A percentile compares a stretch with the other conserved stretches of the same genome.
phyloP scores from a whole-genome alignment of 2,113 vertebrate genomes.

The Antechinus flavipes region DNA sequence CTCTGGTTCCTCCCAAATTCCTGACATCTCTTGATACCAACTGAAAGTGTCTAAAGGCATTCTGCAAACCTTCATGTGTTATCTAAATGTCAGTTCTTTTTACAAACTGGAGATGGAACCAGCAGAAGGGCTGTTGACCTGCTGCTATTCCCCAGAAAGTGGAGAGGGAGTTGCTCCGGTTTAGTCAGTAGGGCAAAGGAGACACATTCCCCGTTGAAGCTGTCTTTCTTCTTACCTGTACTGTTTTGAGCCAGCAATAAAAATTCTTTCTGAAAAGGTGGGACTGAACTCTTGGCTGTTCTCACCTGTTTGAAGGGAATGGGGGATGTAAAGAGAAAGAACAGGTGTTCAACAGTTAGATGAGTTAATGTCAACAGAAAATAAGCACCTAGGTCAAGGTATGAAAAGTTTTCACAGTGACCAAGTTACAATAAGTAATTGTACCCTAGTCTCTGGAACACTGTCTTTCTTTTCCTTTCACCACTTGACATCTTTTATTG shows the following conservation, averaged over 20 bases:
- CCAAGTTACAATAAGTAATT: neutral
- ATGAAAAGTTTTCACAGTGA: neutral
- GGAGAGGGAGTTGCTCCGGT: neutral
- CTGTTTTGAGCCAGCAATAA: slow-evolving; percentile 85
- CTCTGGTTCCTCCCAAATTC: neutral
- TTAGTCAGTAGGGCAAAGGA: neutral
- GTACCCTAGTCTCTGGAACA: neutral
- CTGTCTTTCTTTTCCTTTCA: neutral
- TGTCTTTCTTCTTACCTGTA: slow-evolving; percentile 84
- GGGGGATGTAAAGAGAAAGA: neutral
- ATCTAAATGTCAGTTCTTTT: neutral
- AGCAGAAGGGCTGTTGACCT: neutral
- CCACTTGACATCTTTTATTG: neutral
- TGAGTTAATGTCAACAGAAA: neutral
- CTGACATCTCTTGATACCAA: neutral
- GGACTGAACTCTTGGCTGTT: slow-evolving; percentile 96
- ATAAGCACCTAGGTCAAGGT: neutral
- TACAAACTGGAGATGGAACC: neutral
- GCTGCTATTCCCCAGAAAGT: slow-evolving; percentile 53
- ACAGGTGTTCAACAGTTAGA: neutral
- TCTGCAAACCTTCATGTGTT: neutral
- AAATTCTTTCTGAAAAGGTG: slow-evolving; percentile 88
- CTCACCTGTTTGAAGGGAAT: slow-evolving; percentile 88
- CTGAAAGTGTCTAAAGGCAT: neutral
- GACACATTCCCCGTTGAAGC: neutral